Base-by-base conservation (phyloP, 1,140 invertebrate genomes). In the Magallana angulata region DNA sequence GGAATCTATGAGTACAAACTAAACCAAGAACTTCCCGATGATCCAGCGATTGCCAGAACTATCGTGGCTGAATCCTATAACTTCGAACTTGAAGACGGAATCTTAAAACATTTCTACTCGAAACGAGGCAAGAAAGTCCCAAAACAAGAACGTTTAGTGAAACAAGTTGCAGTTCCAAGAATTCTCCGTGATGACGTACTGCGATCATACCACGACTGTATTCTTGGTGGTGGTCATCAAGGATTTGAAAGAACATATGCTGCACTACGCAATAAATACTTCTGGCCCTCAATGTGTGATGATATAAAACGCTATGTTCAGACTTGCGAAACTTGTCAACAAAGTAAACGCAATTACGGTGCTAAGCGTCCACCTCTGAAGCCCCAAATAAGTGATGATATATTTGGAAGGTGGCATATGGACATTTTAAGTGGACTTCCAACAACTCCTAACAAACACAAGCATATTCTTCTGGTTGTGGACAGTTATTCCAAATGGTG, bases 401-500 rank as follows among this genome's bases (percentile, higher is more conserved):
- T 87, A n/a, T 68, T 89, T 16, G 36, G 57, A 0, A 14, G 88
- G 12, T 68, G 36, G 60, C 89, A 91, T 48, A 89, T 92, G 62
- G 91, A 89, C 56, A 88, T 90, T 76, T 30, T 92, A 12, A 86
- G 90, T 68, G 85, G 84, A 1, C 59, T 92, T 18, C 60, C 90
- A 11, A 85, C 59, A 59, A 82, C 85, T 60, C 82, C 84, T 60
- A 87, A 89, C 16, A 86, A 87, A 30, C 87, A 90, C 57, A 84
- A 92, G 71, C 83, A 91, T 59, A 89, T 91, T 12, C 82, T 92
- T n/a, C 58, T 90, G 0, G 81, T 90, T 1, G 86, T 90, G 48
- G 89, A 90, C 76, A 30, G 58, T 14, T 90, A 87, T 57, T 85
- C 87, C 9, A 83, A 85, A 83, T 90, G 90, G 90, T n/a, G 84